Evolutionary conservation across 2,888 invertebrate genomes (phyloP), one percentile per base, ranked within the genome.

Genomic region (Parapristionchus giblindavisi): DNA sequence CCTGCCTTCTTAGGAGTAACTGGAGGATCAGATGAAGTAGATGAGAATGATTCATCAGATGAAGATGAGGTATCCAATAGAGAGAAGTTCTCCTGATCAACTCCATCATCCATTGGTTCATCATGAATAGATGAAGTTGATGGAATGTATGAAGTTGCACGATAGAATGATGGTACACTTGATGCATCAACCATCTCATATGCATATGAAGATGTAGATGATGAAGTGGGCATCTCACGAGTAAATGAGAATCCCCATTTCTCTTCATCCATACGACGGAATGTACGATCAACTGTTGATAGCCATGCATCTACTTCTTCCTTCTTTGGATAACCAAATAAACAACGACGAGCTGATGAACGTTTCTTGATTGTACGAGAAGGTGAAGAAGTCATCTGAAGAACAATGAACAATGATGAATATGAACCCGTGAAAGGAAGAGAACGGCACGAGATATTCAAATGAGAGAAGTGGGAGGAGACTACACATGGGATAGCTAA

Each of bases 171-270:
- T 14, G 70, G 70, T 1, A 70, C 52, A 34, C 34, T 27, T 11
- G 70, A 52, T 54, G 70, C 52, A 54, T 52, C 52, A 8, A 54
- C 54, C 54, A 70, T 6, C n/a, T 52, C 11, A 36, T 54, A 70
- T 8, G 24, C 8, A 27, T 54, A 70, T 3, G 70, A 40, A 14
- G 70, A 70, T 14, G 54, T 34, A 8, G 52, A 8, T 17, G 52
- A 54, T 24, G 52, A 36, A 27, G 29, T n/a, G 2, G 70, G 70
- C 34, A n/a, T n/a, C 27, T 70, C 70, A 21, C 29, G 17, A 6
- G 17, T 38, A 40, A 70, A 70, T 14, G 70, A 70, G 54, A 70
- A 70, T 6, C 70, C 70, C 70, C 70, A 70, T 21, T 36, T 48
- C 8, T 11, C 6, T 32, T 66, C 63, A 38, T 63, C 63, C 24